Percentiles rank a stretch among this genome's conserved stretches.
Evolutionary conservation across 30 jellyfish, hydroid and myxozoan genomes (phyloP).

Genomic region (Morbakka virulenta): DNA sequence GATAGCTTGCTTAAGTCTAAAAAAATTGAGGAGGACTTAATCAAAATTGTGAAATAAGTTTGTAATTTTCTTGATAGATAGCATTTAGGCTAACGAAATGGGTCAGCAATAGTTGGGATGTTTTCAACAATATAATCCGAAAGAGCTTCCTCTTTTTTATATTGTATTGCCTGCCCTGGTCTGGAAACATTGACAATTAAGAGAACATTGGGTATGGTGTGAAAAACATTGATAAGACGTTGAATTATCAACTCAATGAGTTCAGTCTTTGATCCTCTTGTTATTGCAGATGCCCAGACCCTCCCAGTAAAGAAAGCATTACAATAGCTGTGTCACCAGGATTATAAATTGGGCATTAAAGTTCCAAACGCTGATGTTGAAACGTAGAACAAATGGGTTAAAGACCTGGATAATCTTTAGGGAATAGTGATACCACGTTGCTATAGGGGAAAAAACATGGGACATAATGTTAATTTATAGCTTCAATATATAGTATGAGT

Average conservation of each 20-base stretch:
- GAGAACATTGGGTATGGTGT: constrained; percentile 40
- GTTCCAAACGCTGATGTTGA: neutral
- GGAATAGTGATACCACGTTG: neutral
- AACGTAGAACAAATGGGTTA: neutral
- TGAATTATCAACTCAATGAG: constrained; percentile 5
- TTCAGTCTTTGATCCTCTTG: constrained; percentile 43
- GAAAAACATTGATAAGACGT: constrained; percentile 26
- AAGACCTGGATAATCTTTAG: neutral
- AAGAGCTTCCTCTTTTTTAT: constrained; percentile 8
- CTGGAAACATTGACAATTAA: constrained; percentile 32
- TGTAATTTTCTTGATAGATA: constrained; percentile 14
- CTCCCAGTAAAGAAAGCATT: neutral
- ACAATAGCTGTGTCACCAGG: neutral
- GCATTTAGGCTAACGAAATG: constrained; percentile 57
- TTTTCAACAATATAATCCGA: constrained; percentile 18
- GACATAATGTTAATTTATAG: neutral
- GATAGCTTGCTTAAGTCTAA: constrained; percentile 46
- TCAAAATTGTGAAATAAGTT: constrained; percentile 4
- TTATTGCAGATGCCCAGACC: constrained; percentile 1
- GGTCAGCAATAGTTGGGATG: constrained; percentile 32
- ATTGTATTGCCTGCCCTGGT: too few species aligned
- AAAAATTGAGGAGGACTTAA: constrained; percentile 17
- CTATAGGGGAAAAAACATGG: neutral
- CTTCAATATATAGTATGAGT: too few species aligned
- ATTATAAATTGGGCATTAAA: neutral